phyloP scores from a whole-genome alignment of 2,888 invertebrate genomes.

The Hedychridium roseum region DNA sequence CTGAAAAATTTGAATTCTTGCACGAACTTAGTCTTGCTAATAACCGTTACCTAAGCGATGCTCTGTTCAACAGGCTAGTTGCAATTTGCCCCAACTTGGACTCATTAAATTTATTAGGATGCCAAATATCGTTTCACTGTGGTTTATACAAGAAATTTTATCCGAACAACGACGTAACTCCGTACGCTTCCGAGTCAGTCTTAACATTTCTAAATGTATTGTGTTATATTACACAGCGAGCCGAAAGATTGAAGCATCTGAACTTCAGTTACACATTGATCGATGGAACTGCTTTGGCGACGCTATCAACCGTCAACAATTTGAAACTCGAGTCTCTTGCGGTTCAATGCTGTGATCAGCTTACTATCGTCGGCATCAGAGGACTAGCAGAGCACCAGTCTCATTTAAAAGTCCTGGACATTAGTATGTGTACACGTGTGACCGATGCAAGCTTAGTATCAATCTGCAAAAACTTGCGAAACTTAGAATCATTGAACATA shows the following conservation, averaged over 20 bases:
- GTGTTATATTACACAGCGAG: conserved; percentile 67
- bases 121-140: conserved; percentile 76
- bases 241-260: conserved; percentile 68
- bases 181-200: conserved; percentile 71
- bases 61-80: conserved; percentile 74
- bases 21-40: conserved; percentile 70
- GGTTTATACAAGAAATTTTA: conserved; percentile 76
- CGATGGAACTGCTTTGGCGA: conserved; percentile 70
- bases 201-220: conserved; percentile 75
- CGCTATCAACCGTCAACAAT: conserved; percentile 66
- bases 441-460: conserved; percentile 71
- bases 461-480: conserved; percentile 69
- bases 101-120: conserved; percentile 72
- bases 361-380: conserved; percentile 69
- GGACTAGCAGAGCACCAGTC: conserved; percentile 68
- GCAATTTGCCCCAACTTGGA: conserved; percentile 70
- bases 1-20: conserved; percentile 66
- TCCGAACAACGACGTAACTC: conserved; percentile 55
- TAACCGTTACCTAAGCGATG: conserved; percentile 79
- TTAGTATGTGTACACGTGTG: conserved; percentile 72
- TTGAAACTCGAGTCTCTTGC: conserved; percentile 67
- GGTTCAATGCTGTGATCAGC: conserved; percentile 70
- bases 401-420: conserved; percentile 68
- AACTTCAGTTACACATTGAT: conserved; percentile 75
- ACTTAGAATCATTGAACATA: conserved; percentile 70